A percentile compares a stretch with the other conserved stretches of the same genome.
phyloP scores from a whole-genome alignment of 2,888 invertebrate species.

The Stomorhina lunata region DNA sequence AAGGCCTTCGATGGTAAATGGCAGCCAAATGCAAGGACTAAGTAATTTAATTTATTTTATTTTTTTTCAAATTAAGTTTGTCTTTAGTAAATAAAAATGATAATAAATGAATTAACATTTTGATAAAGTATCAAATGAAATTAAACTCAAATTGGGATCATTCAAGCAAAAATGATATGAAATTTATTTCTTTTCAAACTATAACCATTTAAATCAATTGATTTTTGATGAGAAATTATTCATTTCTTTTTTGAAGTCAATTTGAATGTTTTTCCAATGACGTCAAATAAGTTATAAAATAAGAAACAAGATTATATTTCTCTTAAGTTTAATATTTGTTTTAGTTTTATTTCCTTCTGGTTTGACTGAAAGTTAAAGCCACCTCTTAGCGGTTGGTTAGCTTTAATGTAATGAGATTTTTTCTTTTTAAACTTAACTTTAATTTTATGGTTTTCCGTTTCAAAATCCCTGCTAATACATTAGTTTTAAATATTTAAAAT shows the following conservation, averaged over 20 bases:
- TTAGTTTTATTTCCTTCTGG: background rate
- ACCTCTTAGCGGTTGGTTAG: background rate
- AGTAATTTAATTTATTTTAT: background rate
- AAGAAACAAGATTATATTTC: too few species aligned
- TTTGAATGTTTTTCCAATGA: background rate
- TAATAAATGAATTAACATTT: conserved; percentile 33
- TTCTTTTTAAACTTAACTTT: conserved; percentile 6
- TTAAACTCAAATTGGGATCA: background rate
- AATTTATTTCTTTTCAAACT: background rate
- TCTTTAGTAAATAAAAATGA: background rate
- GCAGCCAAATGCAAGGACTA: background rate
- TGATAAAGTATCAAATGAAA: background rate
- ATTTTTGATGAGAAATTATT: background rate
- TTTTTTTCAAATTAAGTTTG: too few species aligned
- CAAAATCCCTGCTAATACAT: background rate
- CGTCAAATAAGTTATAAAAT: too few species aligned
- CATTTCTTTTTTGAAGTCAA: background rate
- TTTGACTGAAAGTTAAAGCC: background rate
- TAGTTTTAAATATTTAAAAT: background rate
- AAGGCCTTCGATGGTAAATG: background rate
- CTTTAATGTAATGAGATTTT: background rate
- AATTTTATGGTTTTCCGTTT: background rate
- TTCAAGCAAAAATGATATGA: too few species aligned
- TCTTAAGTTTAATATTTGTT: background rate
- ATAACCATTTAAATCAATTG: background rate